Evolutionary conservation across 2,113 vertebrate species (phyloP), one percentile per base, ranked within the genome.

Genomic region (Ramphastos sulfuratus): DNA sequence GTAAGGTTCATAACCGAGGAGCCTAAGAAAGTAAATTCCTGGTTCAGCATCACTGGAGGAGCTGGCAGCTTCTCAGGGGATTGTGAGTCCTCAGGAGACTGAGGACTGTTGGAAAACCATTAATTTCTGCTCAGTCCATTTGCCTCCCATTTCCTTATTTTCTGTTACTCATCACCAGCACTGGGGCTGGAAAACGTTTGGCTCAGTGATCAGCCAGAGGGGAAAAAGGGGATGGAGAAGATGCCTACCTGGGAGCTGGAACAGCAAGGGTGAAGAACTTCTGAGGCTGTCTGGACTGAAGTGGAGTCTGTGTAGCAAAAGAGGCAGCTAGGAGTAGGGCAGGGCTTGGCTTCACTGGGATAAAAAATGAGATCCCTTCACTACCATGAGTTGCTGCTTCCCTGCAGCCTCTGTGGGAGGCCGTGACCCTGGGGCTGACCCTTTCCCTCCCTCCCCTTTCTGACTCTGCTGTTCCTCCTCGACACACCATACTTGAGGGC

Each of bases 241-340:
- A n/a, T 58, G 28, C 27, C 46, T 35, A 28, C 6, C 37, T 59
- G 48, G 77, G 66, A 78, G 30, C 44, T 75, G 63, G 19, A 25
- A 46, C 0, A 0, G 18, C n/a, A 59, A 7, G 50, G 46, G 10
- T 27, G 3, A 72, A 21, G 58, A 61, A 46, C 10, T 46, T 48
- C 0, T 1, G 12, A 10, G 5, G 7, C 6, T 23, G 4, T 31
- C 87, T 4, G 15, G 27, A 27, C 56, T 71, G 37, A 42, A 6
- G 1, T 5, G 30, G 30, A 64, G 17, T 20, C 23, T 67, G 52
- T 0, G 0, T 25, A 54, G 54, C 24, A 44, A 73, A 70, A 31
- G 4, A 8, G 10, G 25, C 35, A 83, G 37, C 33, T n/a, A 12
- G 72, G 28, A 80, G 19, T 7, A 56, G 56, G 64, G 12, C 35